Base-by-base conservation (phyloP, 1,140 invertebrate species). In the Plutomurus gul region DNA sequence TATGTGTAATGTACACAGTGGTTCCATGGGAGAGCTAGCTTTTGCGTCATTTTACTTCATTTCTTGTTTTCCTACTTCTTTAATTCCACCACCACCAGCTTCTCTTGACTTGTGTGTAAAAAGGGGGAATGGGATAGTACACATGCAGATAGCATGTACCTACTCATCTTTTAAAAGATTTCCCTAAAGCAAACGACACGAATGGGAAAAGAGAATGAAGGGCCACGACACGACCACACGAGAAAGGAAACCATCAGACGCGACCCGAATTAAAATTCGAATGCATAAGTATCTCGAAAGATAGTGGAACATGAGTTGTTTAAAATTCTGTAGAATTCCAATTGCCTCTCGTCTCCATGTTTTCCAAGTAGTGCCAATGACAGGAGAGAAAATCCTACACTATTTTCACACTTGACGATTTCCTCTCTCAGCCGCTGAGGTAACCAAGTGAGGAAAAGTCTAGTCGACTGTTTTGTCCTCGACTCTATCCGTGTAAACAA, bases 121-220 rank as follows among this genome's bases (percentile, higher is more conserved):
- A 27, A 11, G 51, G 8, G n/a, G 27, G 36, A 30, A 33, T 3
- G 27, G 56, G 16, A 65, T 13, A 65, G 10, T 13, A 65, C 56
- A 65, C 30, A 27, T 65, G 16, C 22, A 25, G 1, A 18, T 20
- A 18, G n/a, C n/a, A n/a, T n/a, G n/a, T 49, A 49, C 7, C n/a
- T 65, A 65, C 27, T 33, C 56, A 65, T 65, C 56, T 65, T 65
- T 43, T 65, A 65, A 65, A 65, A 65, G 56, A 65, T 65, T 65
- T 65, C 56, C 56, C 56, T 5, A 65, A 30, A 65, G 56, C 27
- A 65, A 65, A 65, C 56, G 56, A 65, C 18, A 30, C 16, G 27
- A 65, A 65, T 65, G 56, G 36, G 56, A 65, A 65, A n/a, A n/a
- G n/a, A n/a, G n/a, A 65, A 65, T 25, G 36, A 25, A n/a, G 20